phyloP scores from a whole-genome alignment of 1,140 invertebrate genomes.

The Hesperophylax magnus region DNA sequence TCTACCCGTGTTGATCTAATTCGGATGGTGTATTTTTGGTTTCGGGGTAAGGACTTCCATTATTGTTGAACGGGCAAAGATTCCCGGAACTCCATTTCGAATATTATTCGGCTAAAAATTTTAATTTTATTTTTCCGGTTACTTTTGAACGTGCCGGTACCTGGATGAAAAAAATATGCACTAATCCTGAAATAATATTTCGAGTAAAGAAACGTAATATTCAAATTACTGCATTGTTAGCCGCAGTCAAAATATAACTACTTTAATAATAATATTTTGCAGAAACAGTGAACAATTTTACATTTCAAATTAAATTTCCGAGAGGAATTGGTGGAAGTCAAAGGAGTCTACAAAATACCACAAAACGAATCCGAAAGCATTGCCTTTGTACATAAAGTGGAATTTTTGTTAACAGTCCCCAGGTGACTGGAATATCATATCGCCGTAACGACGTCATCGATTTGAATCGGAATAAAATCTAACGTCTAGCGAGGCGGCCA shows the following conservation, averaged over 20 bases:
- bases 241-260: too few species aligned
- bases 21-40: constrained; percentile 21
- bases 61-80: constrained; percentile 21
- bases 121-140: background rate
- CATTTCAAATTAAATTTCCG: constrained; percentile 10
- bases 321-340: constrained; percentile 1
- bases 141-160: too few species aligned
- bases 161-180: too few species aligned
- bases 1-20: constrained; percentile 36
- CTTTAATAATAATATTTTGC: too few species aligned
- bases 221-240: too few species aligned
- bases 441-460: constrained; percentile 40
- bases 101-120: constrained; percentile 17
- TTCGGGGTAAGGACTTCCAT: constrained; percentile 12
- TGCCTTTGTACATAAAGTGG: constrained; percentile 23
- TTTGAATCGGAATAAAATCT: constrained; percentile 44
- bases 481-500: constrained; percentile 37
- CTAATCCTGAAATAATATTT: too few species aligned
- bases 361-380: constrained; percentile 33
- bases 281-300: constrained; percentile 1
- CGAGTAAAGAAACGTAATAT: too few species aligned
- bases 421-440: constrained; percentile 35
- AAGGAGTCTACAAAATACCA: constrained; percentile 20
- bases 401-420: constrained; percentile 32
- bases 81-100: background rate